These are phyloP conservation scores for Escarpia spicata DNA, from an alignment of 2,888 invertebrate genomes.

Conservation along the genomic window DNA sequence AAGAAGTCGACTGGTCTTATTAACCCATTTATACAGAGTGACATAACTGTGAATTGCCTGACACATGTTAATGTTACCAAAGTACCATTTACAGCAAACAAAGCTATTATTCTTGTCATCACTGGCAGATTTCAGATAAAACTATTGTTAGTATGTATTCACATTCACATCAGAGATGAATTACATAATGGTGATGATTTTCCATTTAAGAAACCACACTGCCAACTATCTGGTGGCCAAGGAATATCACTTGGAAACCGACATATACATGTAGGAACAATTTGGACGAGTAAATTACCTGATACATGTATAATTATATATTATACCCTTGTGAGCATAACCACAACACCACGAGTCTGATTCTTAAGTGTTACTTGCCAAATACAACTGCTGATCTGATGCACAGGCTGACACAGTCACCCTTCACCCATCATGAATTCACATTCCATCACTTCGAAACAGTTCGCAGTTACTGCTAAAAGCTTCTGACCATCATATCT, in stretches of 20 bases:
- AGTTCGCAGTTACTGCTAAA: neutral
- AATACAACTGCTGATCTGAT: neutral
- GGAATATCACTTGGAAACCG: too few relatives aligned
- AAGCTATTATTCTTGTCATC: neutral
- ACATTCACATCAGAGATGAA: too few relatives aligned
- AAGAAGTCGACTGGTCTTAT: too few relatives aligned
- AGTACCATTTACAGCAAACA: neutral
- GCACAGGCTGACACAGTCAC: neutral
- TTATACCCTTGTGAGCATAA: neutral
- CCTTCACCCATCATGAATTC: neutral
- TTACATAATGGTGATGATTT: too few relatives aligned
- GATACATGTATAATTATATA: too few relatives aligned
- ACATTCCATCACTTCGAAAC: neutral
- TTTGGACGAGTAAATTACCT: neutral
- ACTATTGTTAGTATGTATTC: too few relatives aligned
- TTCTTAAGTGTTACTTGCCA: neutral
- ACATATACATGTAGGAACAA: too few relatives aligned
- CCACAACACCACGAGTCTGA: neutral
- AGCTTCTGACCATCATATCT: neutral
- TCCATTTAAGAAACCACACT: too few relatives aligned
- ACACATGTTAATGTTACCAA: neutral
- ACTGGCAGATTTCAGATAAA: neutral
- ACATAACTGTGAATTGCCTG: neutral
- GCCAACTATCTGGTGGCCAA: too few relatives aligned
- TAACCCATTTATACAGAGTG: too few relatives aligned